Evolutionary conservation across 1,140 invertebrate genomes (phyloP), one percentile per base, ranked within the genome.

Genomic region (Penaeus indicus): DNA sequence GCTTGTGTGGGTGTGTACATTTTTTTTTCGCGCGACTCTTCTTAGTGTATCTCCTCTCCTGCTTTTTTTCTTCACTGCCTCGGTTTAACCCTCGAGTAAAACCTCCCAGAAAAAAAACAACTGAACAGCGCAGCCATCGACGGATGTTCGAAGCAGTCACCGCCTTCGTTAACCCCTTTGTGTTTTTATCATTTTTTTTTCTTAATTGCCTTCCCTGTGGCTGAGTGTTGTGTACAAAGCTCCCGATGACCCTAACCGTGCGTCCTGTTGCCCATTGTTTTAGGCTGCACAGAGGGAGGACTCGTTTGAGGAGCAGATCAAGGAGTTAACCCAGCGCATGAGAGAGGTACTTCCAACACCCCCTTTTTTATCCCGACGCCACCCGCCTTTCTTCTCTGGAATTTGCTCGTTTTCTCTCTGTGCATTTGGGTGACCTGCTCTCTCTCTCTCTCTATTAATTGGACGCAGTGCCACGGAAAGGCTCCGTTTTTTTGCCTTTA

Each of bases 231-330:
- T 54, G 54, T 54, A 54, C 54, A 54, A 54, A 54, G 54, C 54
- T 54, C 54, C 54, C 2, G 22, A 79, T 13, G 75, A n/a, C 38
- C 69, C 27, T 64, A 62, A 63, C 85, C 85, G n/a, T 69, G n/a
- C 62, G 25, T 67, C 32, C n/a, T 87, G 32, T 81, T 54, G 54
- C 10, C 77, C 77, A 22, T 87, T 85, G 54, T 88, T 89, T 64
- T 89, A 91, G 90, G 88, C 90, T 85, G 88, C 90, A 64, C 88
- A 86, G 80, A 83, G 95, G 91, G 95, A 95, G 92, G 95, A 95
- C 91, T 93, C 94, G 90, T 95, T 94, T 90, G 94, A 95, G 91
- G 94, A 94, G 92, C 94, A 94, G 88, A 95, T 95, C 91, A 93
- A 94, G 88, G 93, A 94, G 91, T 92, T 95, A 91, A 93, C 93